Evolutionary conservation across 2,113 vertebrate species (phyloP).

Genomic region (Pyrgilauda ruficollis): DNA sequence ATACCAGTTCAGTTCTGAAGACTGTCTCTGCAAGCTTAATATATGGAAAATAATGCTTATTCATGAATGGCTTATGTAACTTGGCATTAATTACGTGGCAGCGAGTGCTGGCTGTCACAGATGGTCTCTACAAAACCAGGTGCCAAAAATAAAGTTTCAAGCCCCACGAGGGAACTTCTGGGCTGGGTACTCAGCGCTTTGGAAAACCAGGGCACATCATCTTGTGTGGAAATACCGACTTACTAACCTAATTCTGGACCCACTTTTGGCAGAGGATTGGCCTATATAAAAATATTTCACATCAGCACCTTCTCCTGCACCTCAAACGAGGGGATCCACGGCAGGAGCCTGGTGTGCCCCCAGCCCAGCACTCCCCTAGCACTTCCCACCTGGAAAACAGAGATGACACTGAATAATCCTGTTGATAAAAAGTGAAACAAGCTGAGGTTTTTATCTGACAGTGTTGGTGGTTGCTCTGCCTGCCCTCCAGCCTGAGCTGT

Average conservation of each 20-base stretch:
- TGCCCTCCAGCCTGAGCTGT: not conserved
- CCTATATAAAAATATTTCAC: not conserved
- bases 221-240: not conserved
- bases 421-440: not conserved
- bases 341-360: not conserved
- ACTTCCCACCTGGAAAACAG: not conserved
- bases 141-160: slow-evolving; percentile 11
- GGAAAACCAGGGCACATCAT: slow-evolving; percentile 5
- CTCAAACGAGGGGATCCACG: fast-evolving
- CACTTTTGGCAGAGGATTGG: not conserved
- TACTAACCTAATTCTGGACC: slow-evolving; percentile 44
- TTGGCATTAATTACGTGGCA: not conserved
- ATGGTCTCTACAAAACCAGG: not conserved
- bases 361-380: not conserved
- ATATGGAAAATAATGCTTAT: slow-evolving; percentile 41
- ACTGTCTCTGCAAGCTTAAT: slow-evolving; percentile 1
- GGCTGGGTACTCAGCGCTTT: not conserved
- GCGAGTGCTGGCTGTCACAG: not conserved
- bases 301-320: not conserved
- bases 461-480: not conserved
- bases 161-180: not conserved
- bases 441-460: not conserved
- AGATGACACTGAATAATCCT: not conserved
- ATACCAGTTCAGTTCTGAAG: not conserved
- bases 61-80: slow-evolving; percentile 26